Evolutionary conservation across 2,113 vertebrate species (phyloP).

Genomic region (human (Homo sapiens)): DNA sequence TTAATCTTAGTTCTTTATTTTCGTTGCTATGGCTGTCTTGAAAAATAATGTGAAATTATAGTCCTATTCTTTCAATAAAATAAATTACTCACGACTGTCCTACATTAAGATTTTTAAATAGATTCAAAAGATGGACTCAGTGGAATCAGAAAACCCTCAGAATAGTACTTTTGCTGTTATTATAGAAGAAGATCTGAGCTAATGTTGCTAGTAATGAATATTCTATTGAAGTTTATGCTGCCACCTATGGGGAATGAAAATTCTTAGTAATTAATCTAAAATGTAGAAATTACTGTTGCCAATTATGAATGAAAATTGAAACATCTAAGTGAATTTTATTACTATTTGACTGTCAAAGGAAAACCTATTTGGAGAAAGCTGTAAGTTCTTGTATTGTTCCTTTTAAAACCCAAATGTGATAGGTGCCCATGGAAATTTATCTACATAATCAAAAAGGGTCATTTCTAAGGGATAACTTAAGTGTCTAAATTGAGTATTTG

Average conservation of each 20-base stretch:
- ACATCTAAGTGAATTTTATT: slow-evolving; percentile 54
- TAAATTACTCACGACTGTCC: neutral
- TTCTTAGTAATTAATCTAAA: slow-evolving; percentile 61
- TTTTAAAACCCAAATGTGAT: neutral
- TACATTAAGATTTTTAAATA: neutral
- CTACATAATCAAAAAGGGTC: neutral
- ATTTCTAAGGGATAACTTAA: neutral
- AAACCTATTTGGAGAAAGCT: slow-evolving; percentile 39
- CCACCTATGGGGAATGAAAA: slow-evolving; percentile 56
- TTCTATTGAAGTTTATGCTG: slow-evolving; percentile 49
- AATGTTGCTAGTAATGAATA: neutral
- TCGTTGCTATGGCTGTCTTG: neutral
- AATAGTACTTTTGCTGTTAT: neutral
- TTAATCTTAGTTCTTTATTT: neutral
- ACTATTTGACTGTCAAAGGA: slow-evolving; percentile 46
- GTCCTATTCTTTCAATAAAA: neutral
- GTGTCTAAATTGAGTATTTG: neutral
- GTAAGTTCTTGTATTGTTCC: neutral
- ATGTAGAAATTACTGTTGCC: slow-evolving; percentile 58
- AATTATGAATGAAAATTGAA: slow-evolving; percentile 61
- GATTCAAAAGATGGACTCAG: neutral
- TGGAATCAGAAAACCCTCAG: neutral
- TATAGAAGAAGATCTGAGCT: neutral
- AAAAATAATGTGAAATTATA: slow-evolving; percentile 34
- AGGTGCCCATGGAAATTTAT: neutral